phyloP scores from a whole-genome alignment of 2,888 invertebrate species.

The Meliscaeva auricollis region DNA sequence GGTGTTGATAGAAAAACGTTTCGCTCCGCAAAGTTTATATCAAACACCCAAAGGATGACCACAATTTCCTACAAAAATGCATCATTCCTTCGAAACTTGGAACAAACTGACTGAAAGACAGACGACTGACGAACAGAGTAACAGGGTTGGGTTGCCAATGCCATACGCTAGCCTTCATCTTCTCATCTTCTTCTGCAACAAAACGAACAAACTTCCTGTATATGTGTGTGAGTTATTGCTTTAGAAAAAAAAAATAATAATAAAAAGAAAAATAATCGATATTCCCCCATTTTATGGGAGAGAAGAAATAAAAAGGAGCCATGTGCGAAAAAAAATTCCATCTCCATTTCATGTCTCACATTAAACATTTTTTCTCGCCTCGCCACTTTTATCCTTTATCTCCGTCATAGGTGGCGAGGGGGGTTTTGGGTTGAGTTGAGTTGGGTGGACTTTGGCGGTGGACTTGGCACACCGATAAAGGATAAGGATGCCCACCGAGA shows the following conservation, averaged over 20 bases:
- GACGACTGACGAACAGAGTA: not conserved
- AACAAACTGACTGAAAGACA: not conserved
- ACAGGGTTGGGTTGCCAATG: slow-evolving; percentile 4
- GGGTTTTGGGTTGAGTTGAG: too few species aligned
- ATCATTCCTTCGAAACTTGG: slow-evolving; percentile 36
- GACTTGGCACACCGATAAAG: slow-evolving; percentile 65
- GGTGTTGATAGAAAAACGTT: slow-evolving; percentile 53
- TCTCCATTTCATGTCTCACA: slow-evolving; percentile 65
- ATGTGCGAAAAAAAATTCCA: slow-evolving; percentile 63
- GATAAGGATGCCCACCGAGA: slow-evolving; percentile 62
- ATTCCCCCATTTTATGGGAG: slow-evolving; percentile 54
- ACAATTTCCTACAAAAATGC: slow-evolving; percentile 52
- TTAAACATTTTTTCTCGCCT: slow-evolving; percentile 75
- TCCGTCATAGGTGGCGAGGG: slow-evolving; percentile 14
- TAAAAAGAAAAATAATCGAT: slow-evolving; percentile 59
- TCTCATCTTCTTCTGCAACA: slow-evolving; percentile 13
- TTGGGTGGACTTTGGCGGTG: slow-evolving; percentile 37
- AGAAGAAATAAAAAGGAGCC: slow-evolving; percentile 21
- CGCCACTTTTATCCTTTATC: slow-evolving; percentile 72
- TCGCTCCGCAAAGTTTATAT: slow-evolving; percentile 50
- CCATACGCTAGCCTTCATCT: slow-evolving; percentile 56
- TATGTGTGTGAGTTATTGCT: slow-evolving; percentile 61
- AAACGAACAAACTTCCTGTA: slow-evolving; percentile 26
- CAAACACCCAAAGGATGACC: slow-evolving; percentile 64
- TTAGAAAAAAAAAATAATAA: slow-evolving; percentile 32